Evolutionary conservation across 2,888 invertebrate species (phyloP), one percentile per base, ranked within the genome.

Genomic region (Sthenelais limicola): DNA sequence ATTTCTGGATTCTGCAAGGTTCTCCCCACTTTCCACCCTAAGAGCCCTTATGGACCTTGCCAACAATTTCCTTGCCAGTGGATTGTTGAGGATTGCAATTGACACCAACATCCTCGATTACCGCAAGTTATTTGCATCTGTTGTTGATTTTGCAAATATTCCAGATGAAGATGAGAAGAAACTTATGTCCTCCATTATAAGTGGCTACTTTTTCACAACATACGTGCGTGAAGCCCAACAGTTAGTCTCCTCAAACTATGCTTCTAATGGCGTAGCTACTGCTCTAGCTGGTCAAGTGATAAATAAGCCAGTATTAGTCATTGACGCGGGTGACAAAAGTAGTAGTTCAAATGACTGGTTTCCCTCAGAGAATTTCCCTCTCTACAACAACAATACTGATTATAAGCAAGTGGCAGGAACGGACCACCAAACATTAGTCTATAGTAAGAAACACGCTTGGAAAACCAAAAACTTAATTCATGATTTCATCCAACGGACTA

Each of bases 1-100:
- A 21, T 74, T 48, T 26, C 51, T 74, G 12, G 74, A 74, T 26
- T 58, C 72, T 5, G 33, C 51, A 28, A 33, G 38, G 18, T 73
- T 73, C 48, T 68, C 70, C 26, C 28, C 52, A 5, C 28, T 73
- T 7, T 9, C 48, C 7, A 21, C 7, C 38, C 9, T 73, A 30
- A 21, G 3, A 1, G 7, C 48, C 2, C 30, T 70, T 15, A 26
- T 73, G 33, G 62, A 43, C 4, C 1, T 70, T 7, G 30, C 70
- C 0, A n/a, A 26, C 5, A 73, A 73, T 52, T 5, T 70, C 9
- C 49, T 51, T 24, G 32, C 33, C 33, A 62, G 52, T 5, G 73
- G 73, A 3, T 12, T 70, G 15, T 24, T 73, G n/a, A 2, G 70
- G 30, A 3, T 70, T 12, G 73, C 69, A n/a, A 51, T 73, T 3